Evolutionary conservation across 2,113 vertebrate genomes (phyloP), one percentile per base, ranked within the genome.

Genomic region (Apeltes quadracus): DNA sequence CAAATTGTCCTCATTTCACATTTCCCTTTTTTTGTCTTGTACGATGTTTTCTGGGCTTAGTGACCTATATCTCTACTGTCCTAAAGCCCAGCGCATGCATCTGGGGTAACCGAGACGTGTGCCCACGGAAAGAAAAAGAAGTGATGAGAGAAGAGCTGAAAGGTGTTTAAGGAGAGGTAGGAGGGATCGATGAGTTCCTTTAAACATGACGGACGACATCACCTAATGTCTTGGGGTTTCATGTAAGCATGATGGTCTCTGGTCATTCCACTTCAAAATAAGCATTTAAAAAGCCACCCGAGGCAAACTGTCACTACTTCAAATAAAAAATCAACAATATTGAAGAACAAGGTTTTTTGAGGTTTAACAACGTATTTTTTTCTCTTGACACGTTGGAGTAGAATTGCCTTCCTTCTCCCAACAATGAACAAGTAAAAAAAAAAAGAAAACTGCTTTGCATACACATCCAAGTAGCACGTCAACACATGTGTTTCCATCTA

Each of bases 51-150:
- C 61, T 44, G 61, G 46, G 65, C 50, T 79, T 78, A 76, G 69
- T 82, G 78, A 75, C 77, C 76, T 61, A 84, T 46, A 56, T 86
- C 63, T 57, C 51, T 50, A 67, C 69, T 79, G 59, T 69, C 75
- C 64, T 71, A 66, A 75, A 78, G 70, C 75, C 63, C 63, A 55
- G 14, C 5, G 3, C 27, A 34, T 44, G 59, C 66, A 73, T 75
- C 66, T 71, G 79, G 62, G 43, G 46, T 67, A 69, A 66, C 7
- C 50, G 25, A 51, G 25, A 54, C 46, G 61, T 59, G 53, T 68
- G 13, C 59, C 54, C 38, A 68, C 23, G 53, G 0, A 16, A 36
- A 63, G 23, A 62, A 62, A 65, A 56, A 41, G 10, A 51, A 54
- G 22, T 4, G 20, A 18, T 48, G 12, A 3, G 7, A 58, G 34